These are phyloP conservation scores for Sminthurinus aureus DNA, from an alignment of 2,888 invertebrate genomes.

Conservation along the genomic window DNA sequence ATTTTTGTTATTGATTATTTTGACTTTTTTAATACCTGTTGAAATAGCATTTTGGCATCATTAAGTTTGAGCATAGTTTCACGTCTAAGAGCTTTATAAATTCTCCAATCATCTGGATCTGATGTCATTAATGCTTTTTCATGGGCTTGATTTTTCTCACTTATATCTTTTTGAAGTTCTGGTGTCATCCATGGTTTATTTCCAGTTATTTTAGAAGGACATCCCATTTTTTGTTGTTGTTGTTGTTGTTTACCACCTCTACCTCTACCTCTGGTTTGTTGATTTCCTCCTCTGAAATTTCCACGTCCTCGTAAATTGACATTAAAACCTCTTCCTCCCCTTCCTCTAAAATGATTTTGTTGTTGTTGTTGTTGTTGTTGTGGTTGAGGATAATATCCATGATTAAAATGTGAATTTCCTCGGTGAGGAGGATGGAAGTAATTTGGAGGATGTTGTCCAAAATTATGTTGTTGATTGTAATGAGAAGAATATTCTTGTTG, in stretches of 20 bases:
- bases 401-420: background rate
- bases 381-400: background rate
- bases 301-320: too few relatives aligned
- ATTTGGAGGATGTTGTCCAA: background rate
- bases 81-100: conserved; percentile 18
- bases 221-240: too few relatives aligned
- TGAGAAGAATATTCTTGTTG: too few relatives aligned
- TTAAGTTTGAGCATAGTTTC: conserved; percentile 17
- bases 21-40: conserved; percentile 6
- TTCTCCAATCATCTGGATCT: conserved; percentile 28
- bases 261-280: background rate
- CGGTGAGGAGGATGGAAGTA: background rate
- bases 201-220: too few relatives aligned
- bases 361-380: background rate
- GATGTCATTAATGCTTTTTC: background rate
- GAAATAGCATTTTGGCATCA: conserved; percentile 10
- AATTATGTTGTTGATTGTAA: too few relatives aligned
- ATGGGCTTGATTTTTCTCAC: conserved; percentile 18
- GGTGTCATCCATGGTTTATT: conserved; percentile 23
- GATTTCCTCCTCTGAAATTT: conserved; percentile 6
- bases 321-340: background rate
- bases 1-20: too few relatives aligned
- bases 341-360: background rate
- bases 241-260: background rate
- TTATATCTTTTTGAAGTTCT: conserved; percentile 4